Evolutionary conservation across 1,140 invertebrate genomes (phyloP).

Genomic region (Hylaeus volcanicus): DNA sequence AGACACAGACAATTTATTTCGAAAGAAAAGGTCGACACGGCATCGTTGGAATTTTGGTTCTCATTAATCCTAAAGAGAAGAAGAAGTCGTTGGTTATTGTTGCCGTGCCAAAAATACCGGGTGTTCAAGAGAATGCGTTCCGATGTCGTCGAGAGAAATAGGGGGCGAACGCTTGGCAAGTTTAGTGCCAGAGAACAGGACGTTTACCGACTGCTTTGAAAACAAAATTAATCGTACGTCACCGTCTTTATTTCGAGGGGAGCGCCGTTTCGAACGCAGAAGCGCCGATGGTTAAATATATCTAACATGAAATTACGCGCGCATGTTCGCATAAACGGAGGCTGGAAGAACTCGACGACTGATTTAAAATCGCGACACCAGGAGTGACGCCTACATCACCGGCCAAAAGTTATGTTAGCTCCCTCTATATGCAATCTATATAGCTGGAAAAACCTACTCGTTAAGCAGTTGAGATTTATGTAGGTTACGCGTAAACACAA

Average conservation of each 20-base stretch:
- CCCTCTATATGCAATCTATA: too few species aligned
- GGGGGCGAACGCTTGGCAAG: slow-evolving; percentile 50
- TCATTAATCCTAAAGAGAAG: too few species aligned
- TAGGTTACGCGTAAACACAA: background rate
- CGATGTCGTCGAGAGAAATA: slow-evolving; percentile 28
- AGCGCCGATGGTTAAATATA: slow-evolving; percentile 34
- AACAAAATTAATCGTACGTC: slow-evolving; percentile 50
- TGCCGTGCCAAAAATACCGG: slow-evolving; percentile 67
- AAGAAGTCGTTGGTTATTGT: slow-evolving; percentile 60
- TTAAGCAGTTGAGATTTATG: too few species aligned
- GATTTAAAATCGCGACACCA: slow-evolving; percentile 23
- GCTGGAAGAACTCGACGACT: background rate
- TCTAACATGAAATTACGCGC: background rate
- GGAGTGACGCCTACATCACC: background rate
- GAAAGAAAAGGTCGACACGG: too few species aligned
- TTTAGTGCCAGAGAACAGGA: slow-evolving; percentile 48
- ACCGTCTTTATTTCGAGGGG: slow-evolving; percentile 22
- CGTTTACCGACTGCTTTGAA: slow-evolving; percentile 28
- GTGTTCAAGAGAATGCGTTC: slow-evolving; percentile 39
- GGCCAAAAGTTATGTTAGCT: background rate
- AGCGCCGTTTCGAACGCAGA: background rate
- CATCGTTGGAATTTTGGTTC: too few species aligned
- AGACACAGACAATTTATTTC: too few species aligned
- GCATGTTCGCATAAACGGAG: slow-evolving; percentile 22
- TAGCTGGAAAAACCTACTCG: too few species aligned